These are phyloP conservation scores for Gasterosteus aculeatus DNA, from an alignment of 2,113 vertebrate species.

Conservation along the genomic window DNA sequence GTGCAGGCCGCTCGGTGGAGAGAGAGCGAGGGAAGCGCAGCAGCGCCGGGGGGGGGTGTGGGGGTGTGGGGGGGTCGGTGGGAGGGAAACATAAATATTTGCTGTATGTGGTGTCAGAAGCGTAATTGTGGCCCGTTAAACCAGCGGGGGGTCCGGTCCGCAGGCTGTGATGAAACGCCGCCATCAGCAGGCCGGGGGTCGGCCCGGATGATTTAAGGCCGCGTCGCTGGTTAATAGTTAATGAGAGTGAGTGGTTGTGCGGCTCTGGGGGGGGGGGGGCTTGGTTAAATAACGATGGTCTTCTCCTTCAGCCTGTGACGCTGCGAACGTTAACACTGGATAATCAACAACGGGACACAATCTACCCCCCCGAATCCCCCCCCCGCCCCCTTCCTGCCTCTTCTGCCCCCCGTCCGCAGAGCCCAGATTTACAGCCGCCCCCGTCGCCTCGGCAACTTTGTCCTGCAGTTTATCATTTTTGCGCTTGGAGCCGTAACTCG, in stretches of 20 bases:
- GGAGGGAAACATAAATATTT: conserved; percentile 71
- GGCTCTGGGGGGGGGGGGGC: conserved; percentile 41
- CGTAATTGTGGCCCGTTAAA: conserved; percentile 75
- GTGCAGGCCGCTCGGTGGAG: conserved; percentile 13
- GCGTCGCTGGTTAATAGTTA: conserved; percentile 69
- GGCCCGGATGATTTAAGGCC: conserved; percentile 65
- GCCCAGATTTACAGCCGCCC: conserved; percentile 70
- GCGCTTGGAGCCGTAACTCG: conserved; percentile 58
- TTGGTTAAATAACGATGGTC: conserved; percentile 57
- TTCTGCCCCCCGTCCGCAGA: conserved; percentile 56
- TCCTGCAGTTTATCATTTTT: conserved; percentile 76
- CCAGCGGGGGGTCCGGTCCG: conserved; percentile 62
- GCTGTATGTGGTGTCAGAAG: conserved; percentile 69
- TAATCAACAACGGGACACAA: conserved; percentile 9
- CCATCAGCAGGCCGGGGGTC: conserved; percentile 68
- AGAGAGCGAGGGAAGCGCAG: neutral
- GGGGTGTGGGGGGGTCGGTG: conserved; percentile 33
- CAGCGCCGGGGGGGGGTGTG: conserved; percentile 44
- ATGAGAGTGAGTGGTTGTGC: conserved; percentile 63
- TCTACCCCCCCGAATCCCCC: conserved; percentile 10
- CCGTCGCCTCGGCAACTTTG: conserved; percentile 59
- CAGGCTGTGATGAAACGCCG: conserved; percentile 61
- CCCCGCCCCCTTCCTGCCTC: conserved; percentile 37
- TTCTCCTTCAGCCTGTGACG: conserved; percentile 28
- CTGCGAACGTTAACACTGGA: neutral